These are phyloP conservation scores for Sycophila texana DNA, from an alignment of 2,888 invertebrate species.

Conservation along the genomic window DNA sequence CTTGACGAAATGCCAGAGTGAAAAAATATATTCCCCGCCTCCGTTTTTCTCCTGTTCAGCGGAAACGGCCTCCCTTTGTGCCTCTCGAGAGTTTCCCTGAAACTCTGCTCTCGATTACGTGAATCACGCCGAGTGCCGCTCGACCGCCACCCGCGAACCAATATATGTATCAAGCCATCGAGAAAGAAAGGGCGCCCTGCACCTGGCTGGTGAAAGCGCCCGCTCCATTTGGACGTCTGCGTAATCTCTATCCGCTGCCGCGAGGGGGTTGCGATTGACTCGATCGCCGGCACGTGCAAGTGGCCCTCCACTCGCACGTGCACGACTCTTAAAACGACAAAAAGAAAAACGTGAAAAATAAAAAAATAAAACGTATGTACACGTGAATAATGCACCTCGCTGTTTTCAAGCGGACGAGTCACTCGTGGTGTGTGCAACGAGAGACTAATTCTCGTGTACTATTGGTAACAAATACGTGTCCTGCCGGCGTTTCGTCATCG, in stretches of 20 bases:
- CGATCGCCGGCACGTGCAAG: background rate
- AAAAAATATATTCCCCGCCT: conserved; percentile 5
- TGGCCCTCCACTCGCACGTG: background rate
- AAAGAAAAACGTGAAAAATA: no score
- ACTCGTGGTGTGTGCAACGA: background rate
- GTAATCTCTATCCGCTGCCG: background rate
- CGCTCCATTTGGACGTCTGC: background rate
- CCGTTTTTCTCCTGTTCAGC: background rate
- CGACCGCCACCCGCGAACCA: background rate
- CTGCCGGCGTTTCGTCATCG: conserved; percentile 37
- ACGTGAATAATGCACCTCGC: conserved; percentile 26
- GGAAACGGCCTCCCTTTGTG: conserved; percentile 14
- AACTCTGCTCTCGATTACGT: conserved; percentile 34
- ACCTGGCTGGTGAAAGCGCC: conserved; percentile 20
- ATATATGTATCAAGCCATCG: background rate
- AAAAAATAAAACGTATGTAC: no score
- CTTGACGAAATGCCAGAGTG: background rate
- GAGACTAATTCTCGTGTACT: conserved; percentile 7
- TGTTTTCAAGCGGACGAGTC: conserved; percentile 1
- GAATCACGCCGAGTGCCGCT: conserved; percentile 26
- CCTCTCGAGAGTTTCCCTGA: conserved; percentile 2
- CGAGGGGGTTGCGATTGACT: background rate
- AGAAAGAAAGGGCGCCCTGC: background rate
- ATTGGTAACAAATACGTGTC: conserved; percentile 12
- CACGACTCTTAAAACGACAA: no score